Evolutionary conservation across 1,140 invertebrate species (phyloP), one percentile per base, ranked within the genome.

Genomic region (Drosophila neocordata): DNA sequence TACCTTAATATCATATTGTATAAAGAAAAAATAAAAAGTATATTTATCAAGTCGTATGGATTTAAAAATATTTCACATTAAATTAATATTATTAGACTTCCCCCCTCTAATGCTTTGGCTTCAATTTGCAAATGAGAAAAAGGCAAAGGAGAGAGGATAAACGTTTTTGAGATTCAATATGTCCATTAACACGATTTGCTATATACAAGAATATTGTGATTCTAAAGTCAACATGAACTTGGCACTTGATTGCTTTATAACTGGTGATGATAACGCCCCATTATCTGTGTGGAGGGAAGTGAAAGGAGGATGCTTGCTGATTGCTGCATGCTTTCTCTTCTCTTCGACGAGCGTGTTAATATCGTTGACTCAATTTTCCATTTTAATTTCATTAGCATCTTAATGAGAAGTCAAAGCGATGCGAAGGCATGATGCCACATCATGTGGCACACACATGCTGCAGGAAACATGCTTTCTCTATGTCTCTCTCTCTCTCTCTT

Each of bases 341-440:
- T 48, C 15, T 11, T 27, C 52, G 52, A 55, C 52, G 56, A 37
- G 65, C 62, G 78, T 80, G 81, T 65, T 84, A 77, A 80, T 77
- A 77, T 72, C 69, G 65, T 79, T 75, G 83, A 82, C 83, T 87
- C 78, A 87, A 85, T 85, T 85, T 85, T 71, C 41, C 74, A 78
- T 82, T 82, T 78, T 82, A 87, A 85, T 87, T 85, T 76, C 82
- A 87, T 85, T 85, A 87, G 74, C 78, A 87, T 85, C 67, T 75
- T 77, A 71, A 87, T 87, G 81, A 68, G 78, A 69, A 52, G 70
- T 79, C 63, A 77, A 76, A 84, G 69, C 75, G 63, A 44, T 73
- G 71, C 69, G 63, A 44, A 69, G 71, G 65, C 69, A 74, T 69
- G 41, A 58, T 79, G 71, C 35, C 59, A 52, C 34, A 52, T 58